Evolutionary conservation across 1,140 invertebrate species (phyloP).

Genomic region (Papilio aristodemus): DNA sequence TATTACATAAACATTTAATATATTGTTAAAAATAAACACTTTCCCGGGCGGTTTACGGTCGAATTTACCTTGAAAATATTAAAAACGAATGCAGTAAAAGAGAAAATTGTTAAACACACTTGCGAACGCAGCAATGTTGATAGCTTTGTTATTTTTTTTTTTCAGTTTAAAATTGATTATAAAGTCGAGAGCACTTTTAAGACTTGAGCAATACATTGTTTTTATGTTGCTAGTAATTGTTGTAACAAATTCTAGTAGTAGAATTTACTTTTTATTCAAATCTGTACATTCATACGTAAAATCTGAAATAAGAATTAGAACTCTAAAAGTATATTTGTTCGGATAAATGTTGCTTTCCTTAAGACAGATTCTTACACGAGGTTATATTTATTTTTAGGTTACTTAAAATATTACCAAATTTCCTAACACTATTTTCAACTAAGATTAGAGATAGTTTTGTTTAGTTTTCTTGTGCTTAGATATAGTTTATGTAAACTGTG

Average conservation of each 20-base stretch:
- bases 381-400: too few relatives aligned
- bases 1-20: conserved; percentile 32
- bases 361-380: too few relatives aligned
- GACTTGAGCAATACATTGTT: neutral
- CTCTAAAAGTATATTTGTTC: too few relatives aligned
- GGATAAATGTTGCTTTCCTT: too few relatives aligned
- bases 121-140: conserved; percentile 43
- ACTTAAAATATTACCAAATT: too few relatives aligned
- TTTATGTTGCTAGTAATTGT: neutral
- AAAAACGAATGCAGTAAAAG: conserved; percentile 38
- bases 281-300: too few relatives aligned
- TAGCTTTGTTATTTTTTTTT: conserved; percentile 55
- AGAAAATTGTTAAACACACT: conserved; percentile 48
- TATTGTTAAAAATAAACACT: conserved; percentile 48
- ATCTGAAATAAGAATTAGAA: too few relatives aligned
- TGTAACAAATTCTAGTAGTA: conserved; percentile 4
- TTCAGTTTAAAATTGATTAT: conserved; percentile 42
- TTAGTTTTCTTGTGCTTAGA: too few relatives aligned
- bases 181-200: conserved; percentile 18
- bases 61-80: conserved; percentile 45
- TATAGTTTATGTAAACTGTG: too few relatives aligned
- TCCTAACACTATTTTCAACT: too few relatives aligned
- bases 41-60: conserved; percentile 41
- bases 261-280: too few relatives aligned
- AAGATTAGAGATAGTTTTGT: too few relatives aligned